Evolutionary conservation across 2,888 invertebrate species (phyloP).

Genomic region (Loripinus fragilis): DNA sequence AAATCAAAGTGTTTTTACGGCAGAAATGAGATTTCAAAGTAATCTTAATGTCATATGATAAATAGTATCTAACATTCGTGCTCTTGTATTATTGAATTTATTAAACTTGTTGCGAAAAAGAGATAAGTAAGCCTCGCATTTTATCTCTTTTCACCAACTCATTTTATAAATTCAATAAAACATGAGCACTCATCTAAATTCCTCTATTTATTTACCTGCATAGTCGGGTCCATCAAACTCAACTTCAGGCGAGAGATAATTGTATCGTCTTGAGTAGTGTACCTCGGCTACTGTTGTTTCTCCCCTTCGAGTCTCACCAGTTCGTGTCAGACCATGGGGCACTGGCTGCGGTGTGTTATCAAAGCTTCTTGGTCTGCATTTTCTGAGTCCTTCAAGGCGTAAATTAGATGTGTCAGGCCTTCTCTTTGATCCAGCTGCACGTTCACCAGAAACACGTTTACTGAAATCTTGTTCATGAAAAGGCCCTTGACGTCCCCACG

Average conservation of each 20-base stretch:
- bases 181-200: too few relatives aligned
- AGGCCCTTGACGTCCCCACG: neutral
- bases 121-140: too few relatives aligned
- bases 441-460: neutral
- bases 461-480: neutral
- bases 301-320: neutral
- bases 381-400: conserved; percentile 40
- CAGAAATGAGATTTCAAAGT: too few relatives aligned
- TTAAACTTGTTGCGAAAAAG: too few relatives aligned
- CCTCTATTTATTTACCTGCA: conserved; percentile 16
- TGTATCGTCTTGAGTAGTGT: neutral
- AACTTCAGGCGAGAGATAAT: neutral
- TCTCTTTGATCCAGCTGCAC: neutral
- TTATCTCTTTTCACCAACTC: too few relatives aligned
- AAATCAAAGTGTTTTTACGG: too few relatives aligned
- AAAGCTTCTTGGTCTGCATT: conserved; percentile 39
- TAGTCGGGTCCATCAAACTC: conserved; percentile 18
- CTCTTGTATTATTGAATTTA: too few relatives aligned
- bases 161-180: too few relatives aligned
- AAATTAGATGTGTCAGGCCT: conserved; percentile 41
- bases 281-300: neutral
- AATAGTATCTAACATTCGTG: too few relatives aligned
- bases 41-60: too few relatives aligned
- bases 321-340: neutral
- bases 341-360: neutral